Conservation (phyloP, 2,113 vertebrate species). For the Scomber japonicus region DNA sequence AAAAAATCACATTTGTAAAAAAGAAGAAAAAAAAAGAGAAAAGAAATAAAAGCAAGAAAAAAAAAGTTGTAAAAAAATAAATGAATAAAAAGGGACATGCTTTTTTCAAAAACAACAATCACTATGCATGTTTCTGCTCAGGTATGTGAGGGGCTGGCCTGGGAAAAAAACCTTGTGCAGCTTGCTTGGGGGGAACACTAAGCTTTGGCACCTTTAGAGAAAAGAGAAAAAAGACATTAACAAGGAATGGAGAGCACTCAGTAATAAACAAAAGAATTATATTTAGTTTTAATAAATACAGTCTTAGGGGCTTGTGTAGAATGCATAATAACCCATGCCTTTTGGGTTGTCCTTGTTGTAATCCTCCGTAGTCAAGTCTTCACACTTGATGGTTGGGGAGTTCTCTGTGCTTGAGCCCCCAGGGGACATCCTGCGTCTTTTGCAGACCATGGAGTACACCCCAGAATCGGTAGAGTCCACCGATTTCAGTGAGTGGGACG, state of each 20-base stretch:
- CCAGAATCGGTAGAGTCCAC: constrained; percentile 95
- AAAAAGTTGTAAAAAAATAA: constrained; percentile 70
- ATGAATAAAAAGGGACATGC: constrained; percentile 79
- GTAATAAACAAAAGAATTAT: constrained; percentile 68
- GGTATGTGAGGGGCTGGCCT: constrained; percentile 78
- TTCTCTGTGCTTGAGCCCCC: constrained; percentile 97
- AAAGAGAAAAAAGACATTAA: constrained; percentile 83
- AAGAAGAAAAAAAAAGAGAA: constrained; percentile 78
- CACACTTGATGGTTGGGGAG: constrained; percentile 97
- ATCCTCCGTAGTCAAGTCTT: constrained; percentile 95
- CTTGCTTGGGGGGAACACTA: constrained; percentile 87
- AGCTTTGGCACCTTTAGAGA: constrained; percentile 96
- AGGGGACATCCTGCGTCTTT: constrained; percentile 94
- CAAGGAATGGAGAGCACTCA: constrained; percentile 78
- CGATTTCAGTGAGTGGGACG: constrained; percentile 94
- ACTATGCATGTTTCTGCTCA: constrained; percentile 79
- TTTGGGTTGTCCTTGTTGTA: constrained; percentile 97
- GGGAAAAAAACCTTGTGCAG: constrained; percentile 80
- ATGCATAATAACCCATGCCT: constrained; percentile 98
- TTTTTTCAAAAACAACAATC: constrained; percentile 80
- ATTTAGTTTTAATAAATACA: constrained; percentile 80
- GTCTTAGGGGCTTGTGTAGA: constrained; percentile 95
- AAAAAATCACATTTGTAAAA: constrained; percentile 71
- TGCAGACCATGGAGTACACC: constrained; percentile 94
- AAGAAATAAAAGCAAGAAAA: constrained; percentile 37